phyloP scores from a whole-genome alignment of 2,113 vertebrate genomes.

The Ursus arctos region DNA sequence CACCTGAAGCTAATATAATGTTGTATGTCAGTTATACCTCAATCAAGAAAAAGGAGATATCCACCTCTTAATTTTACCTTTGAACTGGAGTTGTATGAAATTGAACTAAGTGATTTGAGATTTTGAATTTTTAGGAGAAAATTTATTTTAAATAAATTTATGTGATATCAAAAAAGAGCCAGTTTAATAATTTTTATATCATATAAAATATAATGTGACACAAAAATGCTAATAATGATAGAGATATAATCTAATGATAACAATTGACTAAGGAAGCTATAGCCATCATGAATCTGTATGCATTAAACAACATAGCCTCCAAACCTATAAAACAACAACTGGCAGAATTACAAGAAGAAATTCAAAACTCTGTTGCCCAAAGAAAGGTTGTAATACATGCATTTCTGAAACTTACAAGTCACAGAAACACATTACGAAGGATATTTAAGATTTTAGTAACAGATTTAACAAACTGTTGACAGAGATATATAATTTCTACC shows the following conservation, averaged over 20 bases:
- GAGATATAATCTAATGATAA: neutral
- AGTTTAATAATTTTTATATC: neutral
- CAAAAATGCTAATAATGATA: neutral
- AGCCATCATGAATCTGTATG: neutral
- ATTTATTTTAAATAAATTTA: neutral
- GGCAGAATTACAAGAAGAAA: neutral
- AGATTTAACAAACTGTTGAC: neutral
- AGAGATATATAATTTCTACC: neutral
- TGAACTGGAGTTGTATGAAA: neutral
- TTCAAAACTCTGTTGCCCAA: neutral
- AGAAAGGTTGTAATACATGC: neutral
- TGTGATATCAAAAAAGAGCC: neutral
- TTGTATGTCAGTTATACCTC: neutral
- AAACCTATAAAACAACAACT: neutral
- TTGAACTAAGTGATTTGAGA: neutral
- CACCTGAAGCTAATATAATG: neutral
- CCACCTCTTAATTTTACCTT: neutral
- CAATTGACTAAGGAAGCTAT: neutral
- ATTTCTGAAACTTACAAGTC: neutral
- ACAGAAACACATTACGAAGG: neutral
- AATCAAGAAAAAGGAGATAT: neutral
- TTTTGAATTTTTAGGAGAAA: neutral
- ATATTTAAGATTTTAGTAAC: conserved; percentile 8
- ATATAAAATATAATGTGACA: neutral
- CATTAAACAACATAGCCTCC: neutral